Percentiles rank a stretch among this genome's conserved stretches.
These are phyloP conservation scores for Chiropotes sagulatus DNA, from an alignment of 2,797 vertebrate species.

Conservation along the genomic window DNA sequence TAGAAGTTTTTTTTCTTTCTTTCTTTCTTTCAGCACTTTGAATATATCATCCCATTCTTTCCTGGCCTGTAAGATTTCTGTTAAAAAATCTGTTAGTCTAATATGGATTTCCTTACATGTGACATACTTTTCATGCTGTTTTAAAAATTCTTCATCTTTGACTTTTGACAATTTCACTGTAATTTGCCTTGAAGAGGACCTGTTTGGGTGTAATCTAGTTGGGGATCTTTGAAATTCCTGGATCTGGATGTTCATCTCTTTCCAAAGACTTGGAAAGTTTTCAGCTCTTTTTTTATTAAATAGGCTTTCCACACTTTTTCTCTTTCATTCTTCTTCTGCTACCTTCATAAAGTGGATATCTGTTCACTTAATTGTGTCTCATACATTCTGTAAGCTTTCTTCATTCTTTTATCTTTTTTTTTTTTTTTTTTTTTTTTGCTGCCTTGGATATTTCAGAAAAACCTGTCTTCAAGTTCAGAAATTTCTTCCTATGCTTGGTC, in stretches of 20 bases:
- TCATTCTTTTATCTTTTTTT: background rate
- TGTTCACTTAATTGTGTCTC: background rate
- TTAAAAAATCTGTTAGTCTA: background rate
- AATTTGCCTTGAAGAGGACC: background rate
- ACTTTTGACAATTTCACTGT: background rate
- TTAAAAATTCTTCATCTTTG: background rate
- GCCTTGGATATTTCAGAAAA: background rate
- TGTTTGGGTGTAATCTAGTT: background rate
- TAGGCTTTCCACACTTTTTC: background rate
- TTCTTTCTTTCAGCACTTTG: background rate
- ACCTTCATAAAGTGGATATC: background rate
- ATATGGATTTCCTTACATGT: background rate
- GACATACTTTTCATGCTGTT: background rate
- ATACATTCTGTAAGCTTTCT: background rate
- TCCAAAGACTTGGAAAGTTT: background rate
- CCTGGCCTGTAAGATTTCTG: background rate
- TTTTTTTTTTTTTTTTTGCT: background rate
- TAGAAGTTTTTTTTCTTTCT: background rate
- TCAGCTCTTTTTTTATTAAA: background rate
- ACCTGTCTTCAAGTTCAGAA: background rate
- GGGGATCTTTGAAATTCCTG: background rate
- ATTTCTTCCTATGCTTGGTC: background rate
- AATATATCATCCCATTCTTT: background rate
- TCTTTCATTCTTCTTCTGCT: background rate
- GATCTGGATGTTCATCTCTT: background rate